Base-by-base conservation (phyloP, 2,113 vertebrate genomes). In the Campylorhamphus procurvoides region DNA sequence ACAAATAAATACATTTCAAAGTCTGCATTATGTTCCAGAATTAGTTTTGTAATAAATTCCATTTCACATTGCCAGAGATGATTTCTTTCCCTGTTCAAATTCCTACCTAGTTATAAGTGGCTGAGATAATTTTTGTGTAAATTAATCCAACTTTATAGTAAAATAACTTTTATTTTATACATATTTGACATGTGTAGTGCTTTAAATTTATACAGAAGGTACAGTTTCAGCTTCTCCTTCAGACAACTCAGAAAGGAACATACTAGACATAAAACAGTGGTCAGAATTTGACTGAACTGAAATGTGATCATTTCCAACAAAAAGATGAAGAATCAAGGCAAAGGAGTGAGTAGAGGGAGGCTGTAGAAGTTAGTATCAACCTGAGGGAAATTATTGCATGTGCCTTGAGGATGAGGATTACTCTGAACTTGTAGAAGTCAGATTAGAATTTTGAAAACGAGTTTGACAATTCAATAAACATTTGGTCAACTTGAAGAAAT, bases 1-100 rank as follows among this genome's bases (percentile, higher is more conserved):
- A 96, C 83, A 97, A 97, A 97, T 98, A 98, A 97, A 98, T 94
- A 84, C 35, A 94, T 85, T 97, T 95, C 73, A 73, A 96, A 97
- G 79, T 75, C 86, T 91, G 35, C 63, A 86, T 66, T 89, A 37
- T 10, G 20, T 77, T 94, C 87, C 58, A 92, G 94, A 95, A 79
- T 81, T 64, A 62, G 63, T 62, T 77, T 60, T 71, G 69, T 44
- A 80, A 89, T 64, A 52, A 89, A 92, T 72, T 93, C 44, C 17
- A 67, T 12, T 73, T 83, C 89, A 84, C 35, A 68, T 68, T 74
- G 73, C 73, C 83, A 78, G n/a, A 82, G 60, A 84, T 47, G 3
- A 50, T 23, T 75, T 66, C 24, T 71, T 97, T 93, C 39, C 88
- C 71, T 68, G 40, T 79, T 90, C 25, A 74, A 78, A 80, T 76